These are phyloP conservation scores for Eremophila alpestris DNA, from an alignment of 2,797 vertebrate species.

Conservation along the genomic window DNA sequence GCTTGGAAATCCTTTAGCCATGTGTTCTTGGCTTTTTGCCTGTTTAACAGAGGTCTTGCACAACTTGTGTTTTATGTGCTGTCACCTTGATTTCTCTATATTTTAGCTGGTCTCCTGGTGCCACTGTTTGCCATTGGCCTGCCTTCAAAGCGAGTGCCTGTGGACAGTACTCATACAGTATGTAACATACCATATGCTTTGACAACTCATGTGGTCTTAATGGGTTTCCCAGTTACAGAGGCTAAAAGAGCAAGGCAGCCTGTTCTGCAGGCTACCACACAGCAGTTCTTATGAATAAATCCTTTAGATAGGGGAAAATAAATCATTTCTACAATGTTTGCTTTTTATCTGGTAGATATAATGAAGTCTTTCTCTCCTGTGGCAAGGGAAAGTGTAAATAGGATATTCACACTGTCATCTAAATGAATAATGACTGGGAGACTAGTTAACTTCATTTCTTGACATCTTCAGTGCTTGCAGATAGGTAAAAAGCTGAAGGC, in stretches of 20 bases:
- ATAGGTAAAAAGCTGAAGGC: background rate
- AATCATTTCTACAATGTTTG: slow-evolving; percentile 43
- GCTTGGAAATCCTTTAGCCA: background rate
- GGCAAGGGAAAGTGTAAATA: slow-evolving; percentile 2
- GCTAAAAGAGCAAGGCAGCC: slow-evolving; percentile 43
- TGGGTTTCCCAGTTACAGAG: slow-evolving; percentile 52
- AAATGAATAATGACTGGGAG: slow-evolving; percentile 22
- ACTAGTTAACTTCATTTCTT: background rate
- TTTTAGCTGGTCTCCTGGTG: slow-evolving; percentile 44
- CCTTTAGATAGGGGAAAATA: slow-evolving; percentile 49
- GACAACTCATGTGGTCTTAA: slow-evolving; percentile 65
- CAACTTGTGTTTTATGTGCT: slow-evolving; percentile 47
- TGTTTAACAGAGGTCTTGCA: background rate
- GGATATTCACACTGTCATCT: background rate
- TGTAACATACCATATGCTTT: slow-evolving; percentile 1
- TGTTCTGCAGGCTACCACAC: slow-evolving; percentile 19
- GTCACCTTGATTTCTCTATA: slow-evolving; percentile 36
- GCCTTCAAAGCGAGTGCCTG: slow-evolving; percentile 33
- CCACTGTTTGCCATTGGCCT: slow-evolving; percentile 48
- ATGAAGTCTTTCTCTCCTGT: slow-evolving; percentile 38
- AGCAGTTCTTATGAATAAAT: slow-evolving; percentile 52
- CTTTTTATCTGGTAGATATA: slow-evolving; percentile 45
- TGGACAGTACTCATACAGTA: background rate
- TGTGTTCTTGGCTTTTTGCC: slow-evolving; percentile 25
- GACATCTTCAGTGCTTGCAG: background rate